phyloP scores from a whole-genome alignment of 2,888 invertebrate genomes.

The Nasonia oneida region DNA sequence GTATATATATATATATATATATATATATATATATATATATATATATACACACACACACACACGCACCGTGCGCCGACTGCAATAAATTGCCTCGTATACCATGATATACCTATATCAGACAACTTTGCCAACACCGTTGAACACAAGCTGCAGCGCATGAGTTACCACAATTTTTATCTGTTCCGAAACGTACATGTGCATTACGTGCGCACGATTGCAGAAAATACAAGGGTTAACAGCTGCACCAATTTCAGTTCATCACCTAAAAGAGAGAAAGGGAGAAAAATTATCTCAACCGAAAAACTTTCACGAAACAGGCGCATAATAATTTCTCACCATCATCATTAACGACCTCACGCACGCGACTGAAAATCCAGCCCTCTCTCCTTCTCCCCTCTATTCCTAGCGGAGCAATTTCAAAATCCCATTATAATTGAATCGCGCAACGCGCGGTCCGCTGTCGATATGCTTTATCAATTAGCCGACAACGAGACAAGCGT shows the following conservation, averaged over 20 bases:
- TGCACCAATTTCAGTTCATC: neutral
- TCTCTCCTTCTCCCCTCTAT: neutral
- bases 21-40: no score
- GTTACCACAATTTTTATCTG: neutral
- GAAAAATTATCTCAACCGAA: neutral
- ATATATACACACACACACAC: neutral
- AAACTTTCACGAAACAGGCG: neutral
- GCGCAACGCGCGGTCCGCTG: neutral
- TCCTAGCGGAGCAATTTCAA: neutral
- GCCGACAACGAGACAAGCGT: conserved; percentile 31
- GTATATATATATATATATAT: no score
- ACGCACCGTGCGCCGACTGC: neutral
- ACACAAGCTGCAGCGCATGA: neutral
- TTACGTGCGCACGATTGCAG: neutral
- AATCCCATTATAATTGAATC: neutral
- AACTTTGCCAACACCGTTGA: neutral
- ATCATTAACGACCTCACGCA: neutral
- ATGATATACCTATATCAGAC: neutral
- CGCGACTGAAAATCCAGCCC: neutral
- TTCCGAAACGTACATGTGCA: neutral
- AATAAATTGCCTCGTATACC: neutral
- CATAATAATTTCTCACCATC: neutral
- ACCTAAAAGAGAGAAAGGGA: neutral
- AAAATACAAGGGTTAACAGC: neutral
- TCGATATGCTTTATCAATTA: conserved; percentile 48